A percentile compares a stretch with the other conserved stretches of the same genome.
Conservation (phyloP, 2,797 vertebrate species). For the Melopsittacus undulatus region DNA sequence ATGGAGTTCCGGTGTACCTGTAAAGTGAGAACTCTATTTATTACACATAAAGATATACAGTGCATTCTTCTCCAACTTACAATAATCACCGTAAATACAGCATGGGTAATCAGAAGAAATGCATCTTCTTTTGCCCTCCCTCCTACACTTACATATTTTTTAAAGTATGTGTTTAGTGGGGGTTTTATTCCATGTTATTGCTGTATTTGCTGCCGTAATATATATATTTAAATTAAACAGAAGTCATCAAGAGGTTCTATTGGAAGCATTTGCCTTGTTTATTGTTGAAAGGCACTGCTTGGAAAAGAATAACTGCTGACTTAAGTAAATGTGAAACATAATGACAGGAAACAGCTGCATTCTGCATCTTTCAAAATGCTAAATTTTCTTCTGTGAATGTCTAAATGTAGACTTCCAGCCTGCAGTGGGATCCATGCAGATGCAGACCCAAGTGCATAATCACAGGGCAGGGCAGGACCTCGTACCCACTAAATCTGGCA, state of each 20-base stretch:
- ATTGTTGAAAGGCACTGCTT: conserved; percentile 46
- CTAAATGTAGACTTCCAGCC: conserved; percentile 55
- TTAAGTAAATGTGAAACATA: conserved; percentile 62
- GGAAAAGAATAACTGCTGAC: conserved; percentile 70
- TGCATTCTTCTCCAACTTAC: not conserved
- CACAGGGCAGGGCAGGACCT: not conserved
- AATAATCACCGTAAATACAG: conserved; percentile 39
- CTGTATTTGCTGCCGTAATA: conserved; percentile 42
- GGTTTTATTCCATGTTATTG: conserved; percentile 43
- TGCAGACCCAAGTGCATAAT: conserved; percentile 51
- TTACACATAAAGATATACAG: conserved; percentile 34
- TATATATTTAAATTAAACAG: conserved; percentile 66
- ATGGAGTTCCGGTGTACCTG: not conserved
- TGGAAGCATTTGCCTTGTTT: conserved; percentile 62
- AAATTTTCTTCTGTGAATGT: conserved; percentile 45
- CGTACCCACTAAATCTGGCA: conserved; percentile 13
- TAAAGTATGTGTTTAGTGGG: conserved; percentile 14
- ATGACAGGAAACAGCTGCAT: conserved; percentile 67
- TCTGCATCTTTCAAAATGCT: conserved; percentile 49
- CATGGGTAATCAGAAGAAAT: conserved; percentile 28
- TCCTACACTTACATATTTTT: conserved; percentile 38
- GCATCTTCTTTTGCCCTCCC: conserved; percentile 13
- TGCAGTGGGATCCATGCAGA: conserved; percentile 8
- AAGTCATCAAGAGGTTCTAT: conserved; percentile 55
- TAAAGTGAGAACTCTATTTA: conserved; percentile 42